A percentile compares a stretch with the other conserved stretches of the same genome.
phyloP scores from a whole-genome alignment of 2,888 invertebrate species.

The Abscondita cerata region DNA sequence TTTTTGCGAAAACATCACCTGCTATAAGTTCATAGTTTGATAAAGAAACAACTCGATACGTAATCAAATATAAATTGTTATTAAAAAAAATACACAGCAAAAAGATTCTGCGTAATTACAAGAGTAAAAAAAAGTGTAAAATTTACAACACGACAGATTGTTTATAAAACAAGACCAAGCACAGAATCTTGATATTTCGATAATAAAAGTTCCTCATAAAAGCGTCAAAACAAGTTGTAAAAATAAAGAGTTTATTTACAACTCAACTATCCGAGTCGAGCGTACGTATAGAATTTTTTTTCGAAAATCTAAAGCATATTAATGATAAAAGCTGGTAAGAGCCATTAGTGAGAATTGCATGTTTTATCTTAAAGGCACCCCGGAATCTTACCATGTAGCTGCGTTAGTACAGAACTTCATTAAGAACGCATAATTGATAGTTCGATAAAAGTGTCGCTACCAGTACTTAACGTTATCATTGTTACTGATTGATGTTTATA shows the following conservation, averaged over 20 bases:
- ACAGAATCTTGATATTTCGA: too few relatives aligned
- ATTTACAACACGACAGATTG: too few relatives aligned
- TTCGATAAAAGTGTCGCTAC: constrained; percentile 54
- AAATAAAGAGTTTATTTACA: background rate
- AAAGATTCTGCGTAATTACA: too few relatives aligned
- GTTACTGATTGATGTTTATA: constrained; percentile 30
- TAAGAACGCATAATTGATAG: constrained; percentile 54
- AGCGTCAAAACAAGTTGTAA: constrained; percentile 1
- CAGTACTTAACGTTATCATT: constrained; percentile 50
- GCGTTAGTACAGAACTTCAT: constrained; percentile 45
- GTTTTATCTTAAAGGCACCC: constrained; percentile 34
- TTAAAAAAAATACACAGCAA: too few relatives aligned
- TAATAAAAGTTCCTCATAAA: background rate
- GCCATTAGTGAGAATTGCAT: constrained; percentile 48
- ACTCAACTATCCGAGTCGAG: background rate
- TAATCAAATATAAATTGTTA: too few relatives aligned
- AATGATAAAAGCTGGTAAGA: constrained; percentile 39
- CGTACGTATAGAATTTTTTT: constrained; percentile 12
- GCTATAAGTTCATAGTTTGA: too few relatives aligned
- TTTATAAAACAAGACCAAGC: too few relatives aligned
- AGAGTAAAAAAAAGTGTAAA: too few relatives aligned
- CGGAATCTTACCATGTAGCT: constrained; percentile 27
- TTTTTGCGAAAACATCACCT: too few relatives aligned
- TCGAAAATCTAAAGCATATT: constrained; percentile 14
- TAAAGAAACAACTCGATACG: too few relatives aligned